These are phyloP conservation scores for Cephus pygmeus DNA, from an alignment of 2,888 invertebrate species.

Conservation along the genomic window DNA sequence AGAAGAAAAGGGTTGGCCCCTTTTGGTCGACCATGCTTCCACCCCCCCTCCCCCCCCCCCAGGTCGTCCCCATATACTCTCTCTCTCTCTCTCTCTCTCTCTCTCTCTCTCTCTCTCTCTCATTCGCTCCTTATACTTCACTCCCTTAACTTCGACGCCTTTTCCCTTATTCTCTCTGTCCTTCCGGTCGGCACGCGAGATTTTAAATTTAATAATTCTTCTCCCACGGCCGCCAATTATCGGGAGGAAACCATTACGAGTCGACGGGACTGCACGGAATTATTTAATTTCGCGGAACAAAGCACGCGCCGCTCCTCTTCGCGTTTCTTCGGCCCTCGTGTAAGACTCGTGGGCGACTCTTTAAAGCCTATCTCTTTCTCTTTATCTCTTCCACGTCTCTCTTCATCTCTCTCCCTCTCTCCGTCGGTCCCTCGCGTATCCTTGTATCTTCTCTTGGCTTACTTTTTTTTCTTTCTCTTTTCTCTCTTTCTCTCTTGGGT, in stretches of 20 bases:
- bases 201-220: constrained; percentile 49
- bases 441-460: constrained; percentile 11
- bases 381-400: constrained; percentile 2
- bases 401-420: background rate
- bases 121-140: constrained; percentile 9
- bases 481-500: constrained; percentile 12
- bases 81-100: constrained; percentile 3
- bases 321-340: background rate
- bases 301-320: constrained; percentile 3
- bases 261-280: constrained; percentile 25
- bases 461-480: constrained; percentile 7
- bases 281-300: constrained; percentile 29
- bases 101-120: constrained; percentile 10
- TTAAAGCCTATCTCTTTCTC: constrained; percentile 12
- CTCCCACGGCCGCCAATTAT: constrained; percentile 27
- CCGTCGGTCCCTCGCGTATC: background rate
- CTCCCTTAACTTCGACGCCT: background rate
- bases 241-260: constrained; percentile 21
- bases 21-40: constrained; percentile 5
- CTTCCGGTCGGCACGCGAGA: constrained; percentile 41
- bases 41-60: too few species aligned
- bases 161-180: constrained; percentile 20
- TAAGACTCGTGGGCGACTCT: constrained; percentile 5
- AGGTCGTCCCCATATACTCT: constrained; percentile 9
- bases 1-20: constrained; percentile 31